Evolutionary conservation across 2,797 vertebrate species (phyloP).

Genomic region (Pangasius krempfi): DNA sequence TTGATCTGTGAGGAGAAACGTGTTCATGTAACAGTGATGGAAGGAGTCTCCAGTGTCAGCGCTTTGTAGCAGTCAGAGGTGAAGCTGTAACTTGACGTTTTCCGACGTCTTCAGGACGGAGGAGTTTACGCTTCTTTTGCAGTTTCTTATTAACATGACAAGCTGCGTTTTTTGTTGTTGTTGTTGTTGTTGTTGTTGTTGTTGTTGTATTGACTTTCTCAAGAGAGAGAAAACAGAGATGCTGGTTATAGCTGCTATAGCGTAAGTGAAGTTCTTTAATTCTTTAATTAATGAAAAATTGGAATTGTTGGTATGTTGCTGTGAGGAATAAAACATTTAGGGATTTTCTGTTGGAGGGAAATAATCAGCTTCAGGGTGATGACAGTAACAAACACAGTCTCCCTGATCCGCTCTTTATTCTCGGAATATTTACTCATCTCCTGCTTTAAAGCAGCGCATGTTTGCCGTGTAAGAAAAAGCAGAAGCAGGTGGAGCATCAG

Average conservation of each 20-base stretch:
- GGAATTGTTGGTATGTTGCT: not conserved
- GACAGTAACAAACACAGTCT: not conserved
- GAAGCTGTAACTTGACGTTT: not conserved
- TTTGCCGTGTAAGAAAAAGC: not conserved
- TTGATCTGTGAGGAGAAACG: too few species aligned
- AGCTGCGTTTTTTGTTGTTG: not conserved
- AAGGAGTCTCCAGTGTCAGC: not conserved
- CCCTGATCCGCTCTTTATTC: not conserved
- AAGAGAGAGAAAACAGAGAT: not conserved
- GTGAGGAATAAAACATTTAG: not conserved
- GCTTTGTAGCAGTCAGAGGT: not conserved
- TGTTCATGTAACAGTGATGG: too few species aligned
- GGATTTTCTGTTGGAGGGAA: not conserved
- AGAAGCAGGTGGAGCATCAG: slow-evolving; percentile 20
- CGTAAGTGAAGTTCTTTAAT: too few species aligned
- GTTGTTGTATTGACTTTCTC: not conserved
- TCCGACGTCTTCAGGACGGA: not conserved
- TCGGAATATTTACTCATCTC: not conserved
- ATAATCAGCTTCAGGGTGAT: not conserved
- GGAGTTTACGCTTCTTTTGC: not conserved
- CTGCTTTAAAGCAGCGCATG: not conserved
- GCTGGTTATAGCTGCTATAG: not conserved
- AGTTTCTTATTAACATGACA: not conserved
- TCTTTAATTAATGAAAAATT: not conserved
- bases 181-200: too few species aligned